A percentile compares a stretch with the other conserved stretches of the same genome.
Conservation (phyloP, 2,888 invertebrate species). For the Machimus atricapillus region DNA sequence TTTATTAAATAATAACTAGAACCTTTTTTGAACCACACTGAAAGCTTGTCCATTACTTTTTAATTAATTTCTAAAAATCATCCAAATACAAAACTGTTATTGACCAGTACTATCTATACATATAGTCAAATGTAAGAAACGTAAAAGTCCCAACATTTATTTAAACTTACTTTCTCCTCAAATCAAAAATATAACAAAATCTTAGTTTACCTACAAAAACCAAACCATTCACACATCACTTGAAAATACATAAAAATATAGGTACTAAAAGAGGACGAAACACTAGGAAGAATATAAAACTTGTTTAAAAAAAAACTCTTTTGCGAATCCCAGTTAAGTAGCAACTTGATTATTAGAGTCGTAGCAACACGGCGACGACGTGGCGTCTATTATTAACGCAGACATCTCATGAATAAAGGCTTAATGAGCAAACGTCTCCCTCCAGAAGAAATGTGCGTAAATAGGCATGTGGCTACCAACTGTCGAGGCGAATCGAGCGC, state of each 20-base stretch:
- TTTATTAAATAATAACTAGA: too few relatives aligned
- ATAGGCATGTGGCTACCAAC: background rate
- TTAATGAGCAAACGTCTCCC: background rate
- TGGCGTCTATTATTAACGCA: background rate
- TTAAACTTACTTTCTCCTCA: background rate
- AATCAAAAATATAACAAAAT: background rate
- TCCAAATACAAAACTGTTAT: too few relatives aligned
- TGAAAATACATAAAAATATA: background rate
- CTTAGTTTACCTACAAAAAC: background rate
- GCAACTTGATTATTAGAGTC: background rate
- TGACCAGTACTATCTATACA: too few relatives aligned
- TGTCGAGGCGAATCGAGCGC: background rate
- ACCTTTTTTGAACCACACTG: too few relatives aligned
- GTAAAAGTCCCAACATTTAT: too few relatives aligned
- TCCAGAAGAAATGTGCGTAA: background rate
- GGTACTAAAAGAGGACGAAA: background rate
- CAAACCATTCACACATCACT: background rate
- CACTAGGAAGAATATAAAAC: background rate
- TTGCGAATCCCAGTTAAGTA: background rate
- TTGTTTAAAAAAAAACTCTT: background rate
- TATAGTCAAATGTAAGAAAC: too few relatives aligned
- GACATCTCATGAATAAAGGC: background rate
- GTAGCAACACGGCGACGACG: background rate
- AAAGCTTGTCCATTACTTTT: too few relatives aligned
- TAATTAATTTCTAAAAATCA: too few relatives aligned